Evolutionary conservation across 2,113 vertebrate genomes (phyloP), one percentile per base, ranked within the genome.

Genomic region (Halichoeres trimaculatus): DNA sequence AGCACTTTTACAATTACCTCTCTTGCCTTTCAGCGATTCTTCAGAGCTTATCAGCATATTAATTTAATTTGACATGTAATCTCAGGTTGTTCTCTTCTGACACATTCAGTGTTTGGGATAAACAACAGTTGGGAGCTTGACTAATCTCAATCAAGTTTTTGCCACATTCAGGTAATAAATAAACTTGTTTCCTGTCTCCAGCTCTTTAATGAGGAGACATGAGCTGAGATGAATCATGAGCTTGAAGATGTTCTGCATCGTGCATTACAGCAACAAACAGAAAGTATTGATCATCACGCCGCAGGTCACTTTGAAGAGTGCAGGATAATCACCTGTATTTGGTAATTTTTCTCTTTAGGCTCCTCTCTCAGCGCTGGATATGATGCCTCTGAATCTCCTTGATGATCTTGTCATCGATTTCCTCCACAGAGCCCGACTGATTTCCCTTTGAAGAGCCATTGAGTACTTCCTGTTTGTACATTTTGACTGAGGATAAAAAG

Each of bases 391-490:
- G 80, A 84, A 86, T 82, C 76, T 80, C 65, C 76, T 84, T 85
- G 81, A 89, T 91, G 78, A 88, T 87, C 83, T 76, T 67, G 63
- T 78, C 76, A 89, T 87, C 83, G 89, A 90, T 89, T 90, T 89
- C 67, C 61, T 80, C 47, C 64, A 63, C 84, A 74, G 81, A 61
- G 60, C 35, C 47, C 10, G 55, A 55, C 78, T 81, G 75, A 85
- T 89, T 88, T 87, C 76, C 77, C 81, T 88, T 86, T 90, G 80
- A 89, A 81, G 82, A 86, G 80, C 62, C 78, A 38, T 24, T 53
- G 43, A 87, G 73, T 86, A 83, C 74, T 84, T 88, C 64, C 34
- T 65, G 58, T 56, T 74, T 70, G 38, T 75, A 78, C 54, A 64
- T 73, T 62, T 72, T 30, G 9, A 58, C 58, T 36, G 45, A 51